Evolutionary conservation across 2,888 invertebrate genomes (phyloP), one percentile per base, ranked within the genome.

Genomic region (Drosophila mimica): DNA sequence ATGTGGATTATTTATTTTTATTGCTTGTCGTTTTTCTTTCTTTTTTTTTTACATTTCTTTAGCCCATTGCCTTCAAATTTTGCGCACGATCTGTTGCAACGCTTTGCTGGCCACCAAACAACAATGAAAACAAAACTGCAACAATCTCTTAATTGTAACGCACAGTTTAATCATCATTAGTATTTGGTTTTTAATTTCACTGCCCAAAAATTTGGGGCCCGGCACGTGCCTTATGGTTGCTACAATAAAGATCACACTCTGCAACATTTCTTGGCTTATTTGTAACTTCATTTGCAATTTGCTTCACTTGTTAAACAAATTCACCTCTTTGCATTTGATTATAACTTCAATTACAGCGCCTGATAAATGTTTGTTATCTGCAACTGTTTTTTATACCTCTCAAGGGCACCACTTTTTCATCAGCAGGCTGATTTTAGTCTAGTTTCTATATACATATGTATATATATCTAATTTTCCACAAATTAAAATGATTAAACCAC

Each of bases 71-170:
- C 81, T 80, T 76, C 76, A 87, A 90, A 89, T 90, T 89, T 87
- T 87, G 89, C 87, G 87, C 87, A 87, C 87, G 87, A 87, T 87
- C 80, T 84, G 91, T 76, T 90, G 91, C 89, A 78, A 87, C 85
- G 87, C 82, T 89, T 87, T 89, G 88, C 34, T 87, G 83, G 61
- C 20, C 86, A 70, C 36, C 73, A 60, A 70, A 34, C 49, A 66
- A 57, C 34, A 36, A 28, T n/a, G 31, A 11, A 31, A 53, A 59
- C 67, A 53, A 57, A 63, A 43, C 43, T 63, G 56, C 51, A 77
- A 77, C 68, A 79, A 64, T 57, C 74, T 71, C 75, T 86, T 90
- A 78, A 83, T 79, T 81, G 70, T 64, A 74, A 73, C 76, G 33
- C 61, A 56, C 67, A 73, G 31, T 51, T 69, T 61, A 66, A 75